Percentiles rank a stretch among this genome's conserved stretches.
Evolutionary conservation across 2,888 invertebrate genomes (phyloP).

Genomic region (Stenchaetothrips biformis): DNA sequence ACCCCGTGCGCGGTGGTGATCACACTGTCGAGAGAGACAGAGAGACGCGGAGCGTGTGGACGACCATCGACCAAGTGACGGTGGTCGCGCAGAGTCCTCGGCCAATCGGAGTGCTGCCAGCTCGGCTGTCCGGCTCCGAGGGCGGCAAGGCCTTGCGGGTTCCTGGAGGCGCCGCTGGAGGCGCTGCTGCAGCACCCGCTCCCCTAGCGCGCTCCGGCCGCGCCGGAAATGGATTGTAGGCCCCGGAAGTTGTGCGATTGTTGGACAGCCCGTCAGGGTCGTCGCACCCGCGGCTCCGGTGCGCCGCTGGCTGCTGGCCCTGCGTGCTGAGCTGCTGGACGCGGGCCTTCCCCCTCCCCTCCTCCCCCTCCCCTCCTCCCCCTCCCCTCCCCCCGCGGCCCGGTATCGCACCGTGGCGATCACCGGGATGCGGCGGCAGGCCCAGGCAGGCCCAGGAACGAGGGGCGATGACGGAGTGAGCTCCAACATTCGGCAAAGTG

Average conservation of each 20-base stretch:
- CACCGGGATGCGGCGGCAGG: no score
- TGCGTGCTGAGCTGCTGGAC: background rate
- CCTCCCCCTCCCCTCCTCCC: background rate
- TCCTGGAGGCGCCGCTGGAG: no score
- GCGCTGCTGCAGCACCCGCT: background rate
- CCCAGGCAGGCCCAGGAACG: no score
- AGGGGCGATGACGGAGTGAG: no score
- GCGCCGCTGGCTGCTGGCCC: background rate
- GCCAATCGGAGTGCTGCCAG: background rate
- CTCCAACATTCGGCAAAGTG: no score
- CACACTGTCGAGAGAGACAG: background rate
- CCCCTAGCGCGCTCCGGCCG: background rate
- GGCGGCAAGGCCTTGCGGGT: no score
- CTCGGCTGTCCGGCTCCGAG: no score
- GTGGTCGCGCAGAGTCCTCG: no score
- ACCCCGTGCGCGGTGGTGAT: background rate
- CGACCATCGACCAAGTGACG: no score
- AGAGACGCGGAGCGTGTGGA: background rate
- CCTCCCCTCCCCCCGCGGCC: background rate
- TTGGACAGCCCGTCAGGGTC: conserved; percentile 4
- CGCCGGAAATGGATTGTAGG: conserved; percentile 14
- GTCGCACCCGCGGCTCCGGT: conserved; percentile 5
- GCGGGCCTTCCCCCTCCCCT: no score
- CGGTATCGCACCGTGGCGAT: background rate
- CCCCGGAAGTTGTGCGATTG: background rate